phyloP scores from a whole-genome alignment of 2,888 invertebrate genomes.

The Neoaliturus tenellus region DNA sequence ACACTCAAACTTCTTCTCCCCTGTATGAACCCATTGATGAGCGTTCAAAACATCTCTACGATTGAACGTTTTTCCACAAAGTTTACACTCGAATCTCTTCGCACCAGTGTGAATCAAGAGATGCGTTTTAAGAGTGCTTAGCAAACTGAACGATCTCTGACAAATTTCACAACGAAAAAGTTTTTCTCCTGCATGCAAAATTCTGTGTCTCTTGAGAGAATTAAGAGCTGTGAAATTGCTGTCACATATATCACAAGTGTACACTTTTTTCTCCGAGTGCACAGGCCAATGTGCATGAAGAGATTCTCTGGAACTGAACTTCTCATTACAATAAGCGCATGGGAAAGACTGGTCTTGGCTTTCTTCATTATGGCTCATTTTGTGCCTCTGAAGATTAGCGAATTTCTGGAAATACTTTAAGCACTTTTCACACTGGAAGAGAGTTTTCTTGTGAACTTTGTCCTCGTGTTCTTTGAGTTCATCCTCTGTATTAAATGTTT shows the following conservation, averaged over 20 bases:
- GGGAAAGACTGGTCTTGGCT: background rate
- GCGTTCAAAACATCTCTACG: slow-evolving; percentile 15
- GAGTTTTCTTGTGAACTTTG: background rate
- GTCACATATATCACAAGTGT: slow-evolving; percentile 52
- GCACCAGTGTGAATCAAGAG: slow-evolving; percentile 27
- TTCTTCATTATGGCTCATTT: background rate
- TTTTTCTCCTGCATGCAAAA: slow-evolving; percentile 36
- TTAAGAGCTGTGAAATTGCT: background rate
- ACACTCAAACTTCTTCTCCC: slow-evolving; percentile 36
- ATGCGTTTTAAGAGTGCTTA: slow-evolving; percentile 27
- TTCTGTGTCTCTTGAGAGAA: slow-evolving; percentile 31
- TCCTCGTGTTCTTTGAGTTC: background rate
- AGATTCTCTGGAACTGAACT: background rate
- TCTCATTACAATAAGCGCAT: slow-evolving; percentile 18
- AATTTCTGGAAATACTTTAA: slow-evolving; percentile 21
- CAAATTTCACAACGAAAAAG: slow-evolving; percentile 55
- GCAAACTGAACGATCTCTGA: slow-evolving; percentile 23
- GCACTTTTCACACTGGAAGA: slow-evolving; percentile 31
- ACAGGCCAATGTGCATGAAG: slow-evolving; percentile 7
- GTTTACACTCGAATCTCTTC: slow-evolving; percentile 3
- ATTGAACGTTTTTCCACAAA: slow-evolving; percentile 16
- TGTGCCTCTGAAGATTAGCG: slow-evolving; percentile 24
- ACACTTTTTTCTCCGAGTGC: slow-evolving; percentile 30
- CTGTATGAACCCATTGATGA: slow-evolving; percentile 48
- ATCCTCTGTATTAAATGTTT: background rate